Evolutionary conservation across 2,888 invertebrate genomes (phyloP), one percentile per base, ranked within the genome.

Genomic region (Macaria notata): DNA sequence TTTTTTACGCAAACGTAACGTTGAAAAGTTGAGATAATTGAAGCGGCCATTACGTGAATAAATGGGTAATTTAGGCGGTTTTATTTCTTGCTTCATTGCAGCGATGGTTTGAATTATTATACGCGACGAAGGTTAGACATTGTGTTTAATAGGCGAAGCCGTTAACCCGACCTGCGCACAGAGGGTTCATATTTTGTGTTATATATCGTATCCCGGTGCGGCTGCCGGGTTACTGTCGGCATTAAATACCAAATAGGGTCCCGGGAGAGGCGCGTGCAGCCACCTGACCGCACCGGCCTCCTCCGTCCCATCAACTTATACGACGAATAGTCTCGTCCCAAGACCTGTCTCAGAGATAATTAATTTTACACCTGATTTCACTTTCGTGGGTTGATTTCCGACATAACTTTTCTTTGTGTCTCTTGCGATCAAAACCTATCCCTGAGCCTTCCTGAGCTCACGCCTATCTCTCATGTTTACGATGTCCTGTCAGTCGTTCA

Each of bases 191-290:
- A 46, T 60, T 63, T 58, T 38, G 49, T 43, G 45, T 63, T 56
- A 57, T 61, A 64, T 61, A 59, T 54, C 49, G 56, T 51, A 56
- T 53, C n/a, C 42, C 54, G 50, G 54, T 45, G 38, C 38, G 36
- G 19, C 49, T 9, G 29, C n/a, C 31, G 53, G 55, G 59, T 60
- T 57, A 59, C 56, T 56, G 49, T 49, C 38, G 45, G 60, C 46
- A 65, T 66, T 65, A 62, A 61, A 66, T 66, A 62, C 56, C 44
- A 57, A 61, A 62, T 56, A 61, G 48, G 50, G 30, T 52, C 60
- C 54, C 62, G 19, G 33, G 60, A 31, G 54, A 56, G 50, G 44
- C 31, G 48, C 52, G 38, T 45, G 53, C 47, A 49, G 41, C 56
- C 47, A 54, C 53, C 50, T 38, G 42, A 4, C 50, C 45, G 43